Evolutionary conservation across 2,888 invertebrate species (phyloP).

Genomic region (Lasioglossum oenotherae): DNA sequence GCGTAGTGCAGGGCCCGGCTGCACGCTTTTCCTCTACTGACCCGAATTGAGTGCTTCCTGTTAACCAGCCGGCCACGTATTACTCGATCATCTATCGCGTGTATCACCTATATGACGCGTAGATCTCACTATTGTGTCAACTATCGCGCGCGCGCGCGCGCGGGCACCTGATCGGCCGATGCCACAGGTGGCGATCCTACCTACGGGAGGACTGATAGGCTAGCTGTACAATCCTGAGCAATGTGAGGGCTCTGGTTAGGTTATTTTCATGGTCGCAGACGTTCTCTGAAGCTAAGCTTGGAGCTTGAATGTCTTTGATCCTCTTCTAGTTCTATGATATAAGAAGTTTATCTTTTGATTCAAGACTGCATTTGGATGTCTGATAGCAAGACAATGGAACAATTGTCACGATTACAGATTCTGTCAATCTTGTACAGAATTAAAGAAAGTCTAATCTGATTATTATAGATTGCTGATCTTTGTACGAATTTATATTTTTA

Average conservation of each 20-base stretch:
- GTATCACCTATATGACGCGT: slow-evolving; percentile 22
- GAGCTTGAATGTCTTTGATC: too few species aligned
- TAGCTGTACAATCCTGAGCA: background rate
- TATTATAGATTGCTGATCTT: background rate
- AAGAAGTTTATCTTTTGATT: too few species aligned
- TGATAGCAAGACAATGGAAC: background rate
- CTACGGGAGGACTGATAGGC: background rate
- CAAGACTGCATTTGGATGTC: background rate
- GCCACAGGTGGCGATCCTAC: background rate
- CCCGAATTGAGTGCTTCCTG: slow-evolving; percentile 66
- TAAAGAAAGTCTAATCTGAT: background rate
- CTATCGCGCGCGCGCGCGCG: background rate
- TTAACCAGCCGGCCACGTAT: slow-evolving; percentile 46
- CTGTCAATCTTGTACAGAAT: too few species aligned
- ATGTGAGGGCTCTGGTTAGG: background rate
- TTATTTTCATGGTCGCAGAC: too few species aligned
- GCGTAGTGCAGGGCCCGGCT: slow-evolving; percentile 42
- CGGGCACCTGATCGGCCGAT: background rate
- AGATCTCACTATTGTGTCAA: background rate
- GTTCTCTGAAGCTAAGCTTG: too few species aligned
- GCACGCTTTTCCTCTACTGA: slow-evolving; percentile 64
- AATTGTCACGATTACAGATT: background rate
- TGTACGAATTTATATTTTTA: background rate
- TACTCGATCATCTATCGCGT: slow-evolving; percentile 41
- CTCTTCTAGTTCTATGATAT: background rate